Conservation (phyloP, 2,888 invertebrate species). For the Erynnis tages region DNA sequence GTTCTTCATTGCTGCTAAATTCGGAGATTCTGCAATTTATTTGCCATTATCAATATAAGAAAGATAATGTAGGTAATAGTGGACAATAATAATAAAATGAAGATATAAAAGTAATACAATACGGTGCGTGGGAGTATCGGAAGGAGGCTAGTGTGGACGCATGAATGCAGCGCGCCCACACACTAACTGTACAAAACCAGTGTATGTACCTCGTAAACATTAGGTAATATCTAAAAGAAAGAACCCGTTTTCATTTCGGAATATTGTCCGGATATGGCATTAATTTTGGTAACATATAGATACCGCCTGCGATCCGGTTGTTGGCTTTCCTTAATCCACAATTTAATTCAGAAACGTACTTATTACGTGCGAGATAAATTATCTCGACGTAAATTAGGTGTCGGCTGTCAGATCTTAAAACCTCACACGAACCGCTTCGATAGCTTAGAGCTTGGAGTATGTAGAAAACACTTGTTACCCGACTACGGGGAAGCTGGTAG, state of each 20-base stretch:
- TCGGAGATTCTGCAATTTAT: too few relatives aligned
- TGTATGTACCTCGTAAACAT: constrained; percentile 29
- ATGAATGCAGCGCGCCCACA: constrained; percentile 59
- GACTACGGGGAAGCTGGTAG: too few relatives aligned
- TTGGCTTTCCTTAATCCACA: not conserved
- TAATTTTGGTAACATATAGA: too few relatives aligned
- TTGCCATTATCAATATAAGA: not conserved
- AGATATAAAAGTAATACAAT: constrained; percentile 19
- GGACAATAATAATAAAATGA: constrained; percentile 29
- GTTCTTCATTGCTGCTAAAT: too few relatives aligned
- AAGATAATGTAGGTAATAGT: constrained; percentile 12
- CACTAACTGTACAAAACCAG: constrained; percentile 59
- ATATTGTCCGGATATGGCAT: not conserved
- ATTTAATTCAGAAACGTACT: constrained; percentile 13
- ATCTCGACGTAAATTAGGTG: constrained; percentile 6
- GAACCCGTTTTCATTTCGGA: constrained; percentile 17
- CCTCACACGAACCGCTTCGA: not conserved
- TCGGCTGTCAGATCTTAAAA: not conserved
- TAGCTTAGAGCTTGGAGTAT: too few relatives aligned
- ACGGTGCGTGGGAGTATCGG: constrained; percentile 51
- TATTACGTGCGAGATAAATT: constrained; percentile 11
- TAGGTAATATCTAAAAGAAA: constrained; percentile 32
- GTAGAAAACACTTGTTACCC: too few relatives aligned
- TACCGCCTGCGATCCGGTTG: too few relatives aligned
- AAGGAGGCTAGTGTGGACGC: constrained; percentile 45